These are phyloP conservation scores for Petrolisthes manimaculis DNA, from an alignment of 2,888 invertebrate genomes.

Conservation along the genomic window DNA sequence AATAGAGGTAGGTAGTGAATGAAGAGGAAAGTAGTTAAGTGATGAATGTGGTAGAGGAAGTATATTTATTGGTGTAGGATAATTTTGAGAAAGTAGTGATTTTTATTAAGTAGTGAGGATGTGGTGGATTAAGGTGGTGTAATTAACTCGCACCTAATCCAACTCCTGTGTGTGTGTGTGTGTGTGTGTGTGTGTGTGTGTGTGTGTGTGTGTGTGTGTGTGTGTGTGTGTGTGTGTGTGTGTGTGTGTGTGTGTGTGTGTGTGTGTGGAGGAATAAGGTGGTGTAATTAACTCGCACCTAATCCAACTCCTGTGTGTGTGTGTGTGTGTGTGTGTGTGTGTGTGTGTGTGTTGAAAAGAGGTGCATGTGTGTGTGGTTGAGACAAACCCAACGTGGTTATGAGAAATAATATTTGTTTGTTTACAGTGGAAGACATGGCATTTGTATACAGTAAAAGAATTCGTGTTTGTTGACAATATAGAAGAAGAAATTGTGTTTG, in stretches of 20 bases:
- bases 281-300: not conserved
- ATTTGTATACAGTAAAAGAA: too few species aligned
- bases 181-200: not conserved
- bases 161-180: not conserved
- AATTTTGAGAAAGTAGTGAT: not conserved
- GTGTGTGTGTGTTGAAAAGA: not conserved
- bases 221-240: constrained; percentile 14
- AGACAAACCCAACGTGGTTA: too few species aligned
- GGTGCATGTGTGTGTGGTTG: not conserved
- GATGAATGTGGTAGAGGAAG: too few species aligned
- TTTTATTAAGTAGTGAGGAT: not conserved
- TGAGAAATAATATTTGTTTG: not conserved
- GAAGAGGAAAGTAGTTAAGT: too few species aligned
- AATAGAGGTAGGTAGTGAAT: not conserved
- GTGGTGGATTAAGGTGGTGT: not conserved
- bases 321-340: not conserved
- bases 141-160: not conserved
- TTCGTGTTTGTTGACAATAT: too few species aligned
- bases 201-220: not conserved
- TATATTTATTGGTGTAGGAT: not conserved
- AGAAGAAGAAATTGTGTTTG: too few species aligned
- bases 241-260: not conserved
- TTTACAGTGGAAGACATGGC: not conserved
- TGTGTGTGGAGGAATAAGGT: not conserved
- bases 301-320: not conserved